Evolutionary conservation across 2,113 vertebrate species (phyloP), one percentile per base, ranked within the genome.

Genomic region (Caretta caretta): DNA sequence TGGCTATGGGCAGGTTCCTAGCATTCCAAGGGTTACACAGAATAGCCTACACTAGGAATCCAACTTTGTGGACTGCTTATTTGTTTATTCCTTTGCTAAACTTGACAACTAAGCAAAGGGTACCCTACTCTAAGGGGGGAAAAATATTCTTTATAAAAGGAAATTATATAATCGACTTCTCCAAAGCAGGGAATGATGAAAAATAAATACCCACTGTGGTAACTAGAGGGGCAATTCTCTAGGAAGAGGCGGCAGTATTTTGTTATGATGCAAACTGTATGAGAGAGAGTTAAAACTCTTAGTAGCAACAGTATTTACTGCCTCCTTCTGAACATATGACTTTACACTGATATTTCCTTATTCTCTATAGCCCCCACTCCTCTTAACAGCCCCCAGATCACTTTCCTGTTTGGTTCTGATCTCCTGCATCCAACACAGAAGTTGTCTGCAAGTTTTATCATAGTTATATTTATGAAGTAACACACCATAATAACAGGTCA

Each of bases 171-270:
- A 65, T 7, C 35, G 62, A 35, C 62, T 65, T 35, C 14, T 65
- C 27, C 65, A 48, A 53, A 87, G 82, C 62, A 3, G 46, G 49
- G 38, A 4, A 19, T 0, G 31, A 35, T 1, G 29, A 86, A 53
- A 53, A 53, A 50, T 53, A 49, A 20, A 5, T 31, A 50, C n/a
- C 29, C 35, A 3, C 5, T 1, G 1, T 83, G 87, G 50, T 22
- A 19, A 24, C 51, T 31, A 14, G 0, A 22, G 0, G 0, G 9
- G 42, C 80, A n/a, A n/a, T 38, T 72, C 19, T n/a, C n/a, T n/a
- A 72, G 27, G 10, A 62, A 19, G 17, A 72, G n/a, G 35, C 17
- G 9, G 65, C 65, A 72, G 5, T 35, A 57, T 65, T 59, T 72
- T 72, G 65, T 69, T 69, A 69, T 69, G 35, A 69, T 69, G 31